These are phyloP conservation scores for Xenopus borealis DNA, from an alignment of 2,113 vertebrate species.

Conservation along the genomic window DNA sequence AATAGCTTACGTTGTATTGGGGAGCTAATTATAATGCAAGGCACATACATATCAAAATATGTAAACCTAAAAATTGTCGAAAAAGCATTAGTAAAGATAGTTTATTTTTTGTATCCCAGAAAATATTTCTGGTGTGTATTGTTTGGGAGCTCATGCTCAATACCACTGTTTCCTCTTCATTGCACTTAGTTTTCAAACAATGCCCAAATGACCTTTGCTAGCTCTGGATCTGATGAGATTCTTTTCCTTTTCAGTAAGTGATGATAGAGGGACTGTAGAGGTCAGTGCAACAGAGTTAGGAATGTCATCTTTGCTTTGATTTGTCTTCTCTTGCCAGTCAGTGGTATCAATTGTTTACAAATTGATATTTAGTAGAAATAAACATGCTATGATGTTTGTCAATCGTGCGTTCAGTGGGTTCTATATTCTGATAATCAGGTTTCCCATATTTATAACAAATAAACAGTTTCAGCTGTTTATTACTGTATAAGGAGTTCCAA, in stretches of 20 bases:
- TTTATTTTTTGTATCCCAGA: too few relatives aligned
- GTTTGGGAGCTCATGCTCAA: not conserved
- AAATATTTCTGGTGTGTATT: not conserved
- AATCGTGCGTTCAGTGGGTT: constrained; percentile 41
- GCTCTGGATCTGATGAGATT: not conserved
- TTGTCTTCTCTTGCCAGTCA: constrained; percentile 54
- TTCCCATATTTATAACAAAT: too few relatives aligned
- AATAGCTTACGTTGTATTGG: too few relatives aligned
- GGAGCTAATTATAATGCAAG: too few relatives aligned
- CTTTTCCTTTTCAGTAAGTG: constrained; percentile 19
- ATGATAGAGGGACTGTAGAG: constrained; percentile 48
- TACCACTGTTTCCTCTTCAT: not conserved
- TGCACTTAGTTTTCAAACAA: constrained; percentile 3
- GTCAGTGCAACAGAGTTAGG: constrained; percentile 53
- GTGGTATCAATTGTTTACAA: constrained; percentile 56
- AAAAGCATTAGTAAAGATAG: too few relatives aligned
- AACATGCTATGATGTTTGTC: constrained; percentile 42
- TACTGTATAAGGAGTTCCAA: too few relatives aligned
- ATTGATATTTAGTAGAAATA: constrained; percentile 49
- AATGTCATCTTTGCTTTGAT: constrained; percentile 53
- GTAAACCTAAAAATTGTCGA: too few relatives aligned
- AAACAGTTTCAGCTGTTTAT: too few relatives aligned
- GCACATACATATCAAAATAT: too few relatives aligned
- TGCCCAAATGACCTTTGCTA: constrained; percentile 10
- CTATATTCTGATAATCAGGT: too few relatives aligned